Percentiles rank a stretch among this genome's conserved stretches.
Evolutionary conservation across 1,140 invertebrate species (phyloP).

Genomic region (Stegodyphus dumicola): DNA sequence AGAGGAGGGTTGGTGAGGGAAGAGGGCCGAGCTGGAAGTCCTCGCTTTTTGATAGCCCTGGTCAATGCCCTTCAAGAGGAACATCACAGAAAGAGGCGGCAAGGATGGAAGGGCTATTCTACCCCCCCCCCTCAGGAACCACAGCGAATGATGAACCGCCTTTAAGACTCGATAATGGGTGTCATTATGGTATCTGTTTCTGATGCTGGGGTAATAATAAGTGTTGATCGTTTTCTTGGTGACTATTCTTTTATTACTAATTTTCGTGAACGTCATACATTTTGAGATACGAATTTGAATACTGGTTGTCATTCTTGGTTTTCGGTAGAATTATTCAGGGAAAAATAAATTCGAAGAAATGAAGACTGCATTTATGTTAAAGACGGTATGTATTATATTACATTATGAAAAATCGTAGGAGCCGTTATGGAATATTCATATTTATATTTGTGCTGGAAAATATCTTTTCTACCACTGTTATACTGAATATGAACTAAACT

Average conservation of each 20-base stretch:
- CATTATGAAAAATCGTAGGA: no score
- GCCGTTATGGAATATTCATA: no score
- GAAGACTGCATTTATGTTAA: no score
- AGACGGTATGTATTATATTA: no score
- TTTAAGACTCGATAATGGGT: slow-evolving; percentile 22
- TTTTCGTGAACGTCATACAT: no score
- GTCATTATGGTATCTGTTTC: slow-evolving; percentile 52
- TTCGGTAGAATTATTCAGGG: no score
- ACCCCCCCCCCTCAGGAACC: neutral
- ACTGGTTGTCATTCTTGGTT: no score
- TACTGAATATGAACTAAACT: no score
- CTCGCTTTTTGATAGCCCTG: slow-evolving; percentile 24
- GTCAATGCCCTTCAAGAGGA: slow-evolving; percentile 28
- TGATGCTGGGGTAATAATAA: slow-evolving; percentile 7
- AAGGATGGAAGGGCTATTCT: neutral
- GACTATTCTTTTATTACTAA: neutral
- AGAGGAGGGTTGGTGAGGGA: neutral
- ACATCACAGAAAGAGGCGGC: neutral
- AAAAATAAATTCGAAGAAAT: no score
- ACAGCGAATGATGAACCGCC: slow-evolving; percentile 1
- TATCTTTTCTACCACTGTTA: no score
- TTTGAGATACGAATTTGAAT: no score
- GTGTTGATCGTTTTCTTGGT: slow-evolving; percentile 14
- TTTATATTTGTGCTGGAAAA: no score
- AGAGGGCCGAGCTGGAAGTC: neutral